Base-by-base conservation (phyloP, 2,888 invertebrate genomes). In the Tetramorium bicarinatum region DNA sequence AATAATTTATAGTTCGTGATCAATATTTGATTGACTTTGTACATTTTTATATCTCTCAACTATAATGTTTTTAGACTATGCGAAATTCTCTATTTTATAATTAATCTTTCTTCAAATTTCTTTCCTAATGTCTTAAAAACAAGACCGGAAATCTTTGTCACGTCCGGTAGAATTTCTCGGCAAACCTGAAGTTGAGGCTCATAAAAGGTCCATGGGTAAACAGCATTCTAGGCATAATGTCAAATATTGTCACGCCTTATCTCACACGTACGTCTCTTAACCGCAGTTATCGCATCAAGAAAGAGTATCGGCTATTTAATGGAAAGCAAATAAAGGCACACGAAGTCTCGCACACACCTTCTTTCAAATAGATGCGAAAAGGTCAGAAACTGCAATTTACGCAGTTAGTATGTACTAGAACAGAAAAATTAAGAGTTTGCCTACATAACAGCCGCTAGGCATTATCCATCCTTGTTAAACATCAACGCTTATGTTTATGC, bases 171-270 rank as follows among this genome's bases (percentile, higher is more conserved):
- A 67, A 85, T 84, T 88, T 91, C 89, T 89, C 61, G 72, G 89
- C 83, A 91, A 88, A 59, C 11, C 59, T 69, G 34, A 83, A 84
- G 56, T 38, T 54, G 84, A 64, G 71, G 86, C 72, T 87, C 85
- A 87, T 77, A 79, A 77, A 84, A 90, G 85, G 85, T 79, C 72
- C 81, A 83, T 74, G 86, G 84, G 74, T 69, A 81, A 85, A 82
- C 71, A 85, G 21, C 80, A 72, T 82, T 83, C 80, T 83, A 82
- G 67, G 83, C 67, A 71, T 81, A 85, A 82, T 87, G 91, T 91
- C 90, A 92, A 92, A 92, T 92, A 92, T 92, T 92, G 90, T 87
- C 89, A 81, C 77, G 80, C 83, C 91, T 93, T 93, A 93, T 91
- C 91, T 91, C 62, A 59, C 21, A 79, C 41, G 83, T 86, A 64